Evolutionary conservation across 2,888 invertebrate species (phyloP).

Genomic region (Synanthedon myopaeformis): DNA sequence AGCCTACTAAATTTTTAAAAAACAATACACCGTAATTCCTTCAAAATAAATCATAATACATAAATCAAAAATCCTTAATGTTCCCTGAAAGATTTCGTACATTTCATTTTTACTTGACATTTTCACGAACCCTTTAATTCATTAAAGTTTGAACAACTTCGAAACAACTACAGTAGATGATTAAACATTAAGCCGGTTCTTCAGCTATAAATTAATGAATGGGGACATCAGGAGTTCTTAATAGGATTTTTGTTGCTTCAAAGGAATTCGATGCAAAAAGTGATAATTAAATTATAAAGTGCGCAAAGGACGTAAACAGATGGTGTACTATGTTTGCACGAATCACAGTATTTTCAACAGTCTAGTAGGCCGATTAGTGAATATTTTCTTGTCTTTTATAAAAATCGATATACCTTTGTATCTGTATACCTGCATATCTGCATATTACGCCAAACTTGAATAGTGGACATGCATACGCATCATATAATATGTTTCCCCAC

Average conservation of each 20-base stretch:
- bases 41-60: too few species aligned
- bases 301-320: slow-evolving; percentile 31
- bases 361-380: too few species aligned
- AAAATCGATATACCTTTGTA: too few species aligned
- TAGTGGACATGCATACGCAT: too few species aligned
- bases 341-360: too few species aligned
- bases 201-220: slow-evolving; percentile 9
- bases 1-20: too few species aligned
- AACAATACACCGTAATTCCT: too few species aligned
- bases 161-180: slow-evolving; percentile 2
- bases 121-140: not conserved
- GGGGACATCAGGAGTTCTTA: slow-evolving; percentile 7
- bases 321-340: slow-evolving; percentile 14
- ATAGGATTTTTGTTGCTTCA: slow-evolving; percentile 16
- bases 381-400: too few species aligned
- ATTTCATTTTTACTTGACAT: not conserved
- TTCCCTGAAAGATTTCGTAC: not conserved
- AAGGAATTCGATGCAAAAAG: slow-evolving; percentile 25
- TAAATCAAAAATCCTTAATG: too few species aligned
- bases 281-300: slow-evolving; percentile 43
- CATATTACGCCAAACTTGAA: too few species aligned
- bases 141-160: not conserved
- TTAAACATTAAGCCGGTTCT: slow-evolving; percentile 7
- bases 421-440: too few species aligned
- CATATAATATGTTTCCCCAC: too few species aligned